Percentiles rank a stretch among this genome's conserved stretches.
Conservation (phyloP, 2,888 invertebrate species). For the Kuschelorhynchus macadamiae region DNA sequence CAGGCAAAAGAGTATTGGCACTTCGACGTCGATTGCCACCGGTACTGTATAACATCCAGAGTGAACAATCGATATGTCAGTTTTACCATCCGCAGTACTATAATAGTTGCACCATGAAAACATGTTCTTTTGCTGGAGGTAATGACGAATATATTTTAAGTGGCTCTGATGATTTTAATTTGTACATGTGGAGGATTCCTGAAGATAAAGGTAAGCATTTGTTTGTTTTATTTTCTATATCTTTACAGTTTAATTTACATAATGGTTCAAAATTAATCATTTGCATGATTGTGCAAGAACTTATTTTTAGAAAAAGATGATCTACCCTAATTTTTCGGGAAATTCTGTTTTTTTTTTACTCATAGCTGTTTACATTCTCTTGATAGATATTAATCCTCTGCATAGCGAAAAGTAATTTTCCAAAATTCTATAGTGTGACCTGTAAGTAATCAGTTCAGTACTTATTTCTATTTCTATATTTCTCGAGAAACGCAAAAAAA, state of each 20-base stretch:
- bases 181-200: slow-evolving; percentile 94
- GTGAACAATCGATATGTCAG: slow-evolving; percentile 81
- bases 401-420: no score
- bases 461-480: no score
- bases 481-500: no score
- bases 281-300: no score
- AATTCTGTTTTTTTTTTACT: background rate
- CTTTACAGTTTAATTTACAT: background rate
- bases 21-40: slow-evolving; percentile 89
- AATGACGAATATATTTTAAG: slow-evolving; percentile 91
- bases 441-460: no score
- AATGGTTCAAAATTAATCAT: no score
- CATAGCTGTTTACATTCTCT: no score
- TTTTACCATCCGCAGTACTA: slow-evolving; percentile 94
- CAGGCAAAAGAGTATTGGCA: slow-evolving; percentile 84
- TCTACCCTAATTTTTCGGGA: no score
- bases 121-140: slow-evolving; percentile 93
- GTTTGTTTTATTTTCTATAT: slow-evolving; percentile 4
- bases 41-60: slow-evolving; percentile 81
- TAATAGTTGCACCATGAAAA: slow-evolving; percentile 98
- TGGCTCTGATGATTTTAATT: slow-evolving; percentile 95
- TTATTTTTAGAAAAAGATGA: no score
- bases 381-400: no score
- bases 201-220: slow-evolving; percentile 69
- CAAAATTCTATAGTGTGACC: no score